These are phyloP conservation scores for Masnerella sp. DNA, from an alignment of 2,888 invertebrate species.

Conservation along the genomic window DNA sequence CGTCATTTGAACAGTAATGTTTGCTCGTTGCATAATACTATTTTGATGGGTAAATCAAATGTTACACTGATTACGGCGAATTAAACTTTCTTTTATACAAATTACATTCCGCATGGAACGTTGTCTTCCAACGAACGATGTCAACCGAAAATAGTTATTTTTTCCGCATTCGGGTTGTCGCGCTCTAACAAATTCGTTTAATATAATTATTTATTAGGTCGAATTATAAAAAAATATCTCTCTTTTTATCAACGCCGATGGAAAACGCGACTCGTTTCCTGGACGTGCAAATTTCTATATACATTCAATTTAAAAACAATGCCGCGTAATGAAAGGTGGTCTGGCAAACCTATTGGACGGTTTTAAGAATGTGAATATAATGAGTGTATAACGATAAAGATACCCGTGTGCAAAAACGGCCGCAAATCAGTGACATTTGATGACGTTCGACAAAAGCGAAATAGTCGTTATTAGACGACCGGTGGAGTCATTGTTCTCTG, in stretches of 20 bases:
- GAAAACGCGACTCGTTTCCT: background rate
- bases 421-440: slow-evolving; percentile 22
- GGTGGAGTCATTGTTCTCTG: slow-evolving; percentile 56
- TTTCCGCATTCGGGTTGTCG: slow-evolving; percentile 14
- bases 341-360: slow-evolving; percentile 2
- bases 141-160: slow-evolving; percentile 16
- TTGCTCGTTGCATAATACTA: slow-evolving; percentile 28
- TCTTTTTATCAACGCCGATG: slow-evolving; percentile 6
- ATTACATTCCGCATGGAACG: slow-evolving; percentile 4
- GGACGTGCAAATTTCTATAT: slow-evolving; percentile 11
- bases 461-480: slow-evolving; percentile 47
- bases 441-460: slow-evolving; percentile 47
- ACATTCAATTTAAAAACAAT: slow-evolving; percentile 22
- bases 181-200: slow-evolving; percentile 19
- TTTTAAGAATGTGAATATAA: slow-evolving; percentile 30
- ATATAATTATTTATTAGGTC: slow-evolving; percentile 9
- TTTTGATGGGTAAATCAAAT: slow-evolving; percentile 23
- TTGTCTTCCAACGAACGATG: slow-evolving; percentile 6
- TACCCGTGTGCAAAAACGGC: slow-evolving; percentile 25
- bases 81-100: slow-evolving; percentile 25
- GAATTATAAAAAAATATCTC: background rate
- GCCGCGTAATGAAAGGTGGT: slow-evolving; percentile 7
- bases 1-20: slow-evolving; percentile 19
- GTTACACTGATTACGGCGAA: slow-evolving; percentile 6
- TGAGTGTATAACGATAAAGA: slow-evolving; percentile 24